Conservation (phyloP, 2,113 vertebrate genomes). For the Poeciliopsis retropinna region DNA sequence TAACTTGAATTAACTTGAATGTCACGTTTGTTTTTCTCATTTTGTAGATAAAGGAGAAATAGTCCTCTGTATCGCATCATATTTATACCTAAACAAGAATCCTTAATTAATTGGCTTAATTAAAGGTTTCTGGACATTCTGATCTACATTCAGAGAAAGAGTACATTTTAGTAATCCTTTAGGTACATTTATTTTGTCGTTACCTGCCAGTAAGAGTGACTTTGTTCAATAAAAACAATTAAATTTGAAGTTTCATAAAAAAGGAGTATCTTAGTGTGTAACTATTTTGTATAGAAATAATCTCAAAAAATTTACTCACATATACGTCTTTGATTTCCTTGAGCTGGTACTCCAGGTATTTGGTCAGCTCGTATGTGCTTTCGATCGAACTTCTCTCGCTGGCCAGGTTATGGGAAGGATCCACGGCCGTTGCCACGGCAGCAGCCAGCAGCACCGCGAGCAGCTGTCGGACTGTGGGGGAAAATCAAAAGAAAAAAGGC, state of each 20-base stretch:
- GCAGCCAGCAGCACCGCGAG: slow-evolving; percentile 85
- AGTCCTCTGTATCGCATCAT: too few species aligned
- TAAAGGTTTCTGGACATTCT: neutral
- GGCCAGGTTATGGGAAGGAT: slow-evolving; percentile 82
- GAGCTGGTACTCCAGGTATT: slow-evolving; percentile 96
- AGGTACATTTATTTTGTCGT: too few species aligned
- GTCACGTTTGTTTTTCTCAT: too few species aligned
- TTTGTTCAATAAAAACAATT: neutral
- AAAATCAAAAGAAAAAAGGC: slow-evolving; percentile 5
- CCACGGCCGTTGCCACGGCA: slow-evolving; percentile 82
- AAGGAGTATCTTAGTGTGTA: neutral
- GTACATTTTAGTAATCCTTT: neutral
- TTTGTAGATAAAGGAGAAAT: too few species aligned
- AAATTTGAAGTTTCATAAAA: neutral
- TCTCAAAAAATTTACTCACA: slow-evolving; percentile 78
- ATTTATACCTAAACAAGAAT: too few species aligned
- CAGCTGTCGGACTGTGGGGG: slow-evolving; percentile 66
- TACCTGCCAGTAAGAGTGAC: neutral
- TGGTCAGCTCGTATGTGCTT: slow-evolving; percentile 96
- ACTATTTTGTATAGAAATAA: neutral
- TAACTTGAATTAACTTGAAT: too few species aligned
- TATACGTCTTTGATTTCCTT: slow-evolving; percentile 94
- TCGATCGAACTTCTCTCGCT: slow-evolving; percentile 90
- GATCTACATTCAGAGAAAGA: neutral
- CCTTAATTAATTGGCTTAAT: neutral